phyloP scores from a whole-genome alignment of 2,113 vertebrate species.

The Clarias batrachus region DNA sequence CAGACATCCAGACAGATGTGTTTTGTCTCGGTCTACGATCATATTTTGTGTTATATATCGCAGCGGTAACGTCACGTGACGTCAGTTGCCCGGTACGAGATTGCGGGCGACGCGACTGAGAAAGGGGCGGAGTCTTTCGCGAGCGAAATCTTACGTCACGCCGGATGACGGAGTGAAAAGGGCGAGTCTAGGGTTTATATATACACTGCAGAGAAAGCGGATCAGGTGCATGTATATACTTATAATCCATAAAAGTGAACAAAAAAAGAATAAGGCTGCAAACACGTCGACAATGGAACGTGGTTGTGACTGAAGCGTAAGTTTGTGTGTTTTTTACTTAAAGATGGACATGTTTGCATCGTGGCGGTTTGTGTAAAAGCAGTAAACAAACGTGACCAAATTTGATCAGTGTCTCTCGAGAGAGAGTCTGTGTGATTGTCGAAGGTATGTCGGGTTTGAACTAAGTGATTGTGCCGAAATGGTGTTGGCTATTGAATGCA shows the following conservation, averaged over 20 bases:
- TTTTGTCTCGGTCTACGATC: neutral
- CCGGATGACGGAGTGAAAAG: conserved; percentile 64
- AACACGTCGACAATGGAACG: conserved; percentile 39
- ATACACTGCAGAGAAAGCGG: conserved; percentile 59
- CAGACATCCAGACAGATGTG: neutral
- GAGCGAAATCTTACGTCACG: conserved; percentile 56
- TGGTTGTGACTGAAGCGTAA: conserved; percentile 20
- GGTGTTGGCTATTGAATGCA: neutral
- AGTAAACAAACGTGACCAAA: conserved; percentile 7
- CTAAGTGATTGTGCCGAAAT: neutral
- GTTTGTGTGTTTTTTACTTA: neutral
- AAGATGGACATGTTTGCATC: neutral
- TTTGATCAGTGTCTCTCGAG: neutral
- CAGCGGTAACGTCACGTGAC: neutral
- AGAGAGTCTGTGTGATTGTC: neutral
- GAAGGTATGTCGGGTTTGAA: neutral
- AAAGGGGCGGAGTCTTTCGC: neutral
- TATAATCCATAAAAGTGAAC: conserved; percentile 23
- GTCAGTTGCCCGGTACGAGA: neutral
- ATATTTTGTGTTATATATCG: neutral
- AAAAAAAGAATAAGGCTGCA: conserved; percentile 46
- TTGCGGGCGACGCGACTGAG: neutral
- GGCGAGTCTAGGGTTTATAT: conserved; percentile 66
- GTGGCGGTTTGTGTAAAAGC: neutral
- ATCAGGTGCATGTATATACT: conserved; percentile 51